Percentiles rank a stretch among this genome's conserved stretches.
Conservation (phyloP, 2,888 invertebrate species). For the Mythimna loreyi region DNA sequence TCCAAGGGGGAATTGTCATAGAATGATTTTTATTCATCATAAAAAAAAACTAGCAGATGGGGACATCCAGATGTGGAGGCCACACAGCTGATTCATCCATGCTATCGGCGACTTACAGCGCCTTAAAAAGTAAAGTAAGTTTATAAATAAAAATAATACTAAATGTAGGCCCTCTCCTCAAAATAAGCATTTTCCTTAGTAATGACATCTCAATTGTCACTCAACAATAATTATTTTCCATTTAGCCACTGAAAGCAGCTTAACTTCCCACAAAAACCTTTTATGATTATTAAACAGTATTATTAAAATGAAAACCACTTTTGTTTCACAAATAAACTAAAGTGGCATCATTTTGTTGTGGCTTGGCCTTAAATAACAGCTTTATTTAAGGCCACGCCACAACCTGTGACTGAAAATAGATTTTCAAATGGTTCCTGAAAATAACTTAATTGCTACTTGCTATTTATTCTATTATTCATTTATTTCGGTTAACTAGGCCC, state of each 20-base stretch:
- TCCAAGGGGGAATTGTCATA: too few relatives aligned
- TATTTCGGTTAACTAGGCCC: too few relatives aligned
- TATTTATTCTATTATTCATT: too few relatives aligned
- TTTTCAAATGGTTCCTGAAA: not conserved
- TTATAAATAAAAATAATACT: too few relatives aligned
- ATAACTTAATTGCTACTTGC: not conserved
- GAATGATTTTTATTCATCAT: too few relatives aligned
- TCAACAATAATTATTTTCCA: constrained; percentile 16
- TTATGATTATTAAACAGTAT: constrained; percentile 39
- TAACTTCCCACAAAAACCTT: constrained; percentile 35
- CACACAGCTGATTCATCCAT: too few relatives aligned
- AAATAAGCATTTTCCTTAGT: constrained; percentile 4
- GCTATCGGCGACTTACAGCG: too few relatives aligned
- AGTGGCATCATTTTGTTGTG: not conserved
- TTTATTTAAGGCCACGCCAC: too few relatives aligned
- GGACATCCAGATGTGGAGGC: too few relatives aligned
- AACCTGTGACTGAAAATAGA: too few relatives aligned
- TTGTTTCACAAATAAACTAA: constrained; percentile 2
- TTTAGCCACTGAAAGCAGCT: constrained; percentile 27
- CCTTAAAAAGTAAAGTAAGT: too few relatives aligned
- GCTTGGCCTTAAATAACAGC: constrained; percentile 16
- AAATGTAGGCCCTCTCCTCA: not conserved
- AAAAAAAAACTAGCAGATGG: too few relatives aligned
- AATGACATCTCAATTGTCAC: constrained; percentile 9
- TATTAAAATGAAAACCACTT: constrained; percentile 17